Evolutionary conservation across 1,140 invertebrate genomes (phyloP).

Genomic region (Hylaeus volcanicus): DNA sequence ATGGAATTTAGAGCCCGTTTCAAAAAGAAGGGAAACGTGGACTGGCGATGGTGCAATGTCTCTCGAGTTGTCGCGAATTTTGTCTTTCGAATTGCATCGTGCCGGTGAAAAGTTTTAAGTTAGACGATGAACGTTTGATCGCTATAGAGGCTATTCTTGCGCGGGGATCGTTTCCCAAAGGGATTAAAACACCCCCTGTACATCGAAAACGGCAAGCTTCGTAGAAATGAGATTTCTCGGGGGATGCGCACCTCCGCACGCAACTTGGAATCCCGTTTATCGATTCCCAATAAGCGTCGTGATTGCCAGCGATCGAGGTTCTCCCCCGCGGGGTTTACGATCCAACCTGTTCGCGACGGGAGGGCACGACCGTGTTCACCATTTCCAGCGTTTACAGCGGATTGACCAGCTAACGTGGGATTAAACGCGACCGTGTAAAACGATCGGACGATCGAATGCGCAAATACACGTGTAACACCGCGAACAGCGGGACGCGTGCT

Average conservation of each 20-base stretch:
- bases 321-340: background rate
- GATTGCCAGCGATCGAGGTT: background rate
- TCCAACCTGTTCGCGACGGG: background rate
- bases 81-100: no score
- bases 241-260: background rate
- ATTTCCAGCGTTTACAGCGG: constrained; percentile 33
- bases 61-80: no score
- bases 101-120: no score
- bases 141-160: no score
- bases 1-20: no score
- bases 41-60: no score
- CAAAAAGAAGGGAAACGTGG: no score
- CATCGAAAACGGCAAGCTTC: no score
- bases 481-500: constrained; percentile 9
- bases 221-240: background rate
- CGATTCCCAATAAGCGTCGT: background rate
- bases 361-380: no score
- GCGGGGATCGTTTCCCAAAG: no score
- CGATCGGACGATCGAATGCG: constrained; percentile 41
- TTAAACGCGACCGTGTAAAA: constrained; percentile 49
- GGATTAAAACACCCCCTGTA: no score
- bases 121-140: no score
- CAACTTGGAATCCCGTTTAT: background rate
- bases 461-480: constrained; percentile 49
- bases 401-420: constrained; percentile 45